Evolutionary conservation across 2,113 vertebrate genomes (phyloP).

Genomic region (Penelope pileata): DNA sequence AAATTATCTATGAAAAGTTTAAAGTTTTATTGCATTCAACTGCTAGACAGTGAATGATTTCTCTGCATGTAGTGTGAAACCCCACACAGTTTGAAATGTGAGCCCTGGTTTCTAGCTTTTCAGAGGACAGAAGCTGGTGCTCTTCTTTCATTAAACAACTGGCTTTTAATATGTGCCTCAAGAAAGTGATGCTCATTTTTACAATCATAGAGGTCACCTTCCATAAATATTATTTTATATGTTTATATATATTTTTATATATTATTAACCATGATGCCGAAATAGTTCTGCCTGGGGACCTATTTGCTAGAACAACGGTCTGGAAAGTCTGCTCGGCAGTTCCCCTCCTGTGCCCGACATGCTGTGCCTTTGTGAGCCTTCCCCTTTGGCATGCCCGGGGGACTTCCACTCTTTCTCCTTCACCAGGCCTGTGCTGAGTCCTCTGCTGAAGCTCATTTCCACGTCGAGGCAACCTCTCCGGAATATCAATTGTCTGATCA

Average conservation of each 20-base stretch:
- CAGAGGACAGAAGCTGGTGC: neutral
- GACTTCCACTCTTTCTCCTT: constrained; percentile 48
- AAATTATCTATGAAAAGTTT: constrained; percentile 55
- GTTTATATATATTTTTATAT: too few species aligned
- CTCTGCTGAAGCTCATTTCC: constrained; percentile 26
- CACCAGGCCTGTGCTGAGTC: neutral
- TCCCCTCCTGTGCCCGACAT: neutral
- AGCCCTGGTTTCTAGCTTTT: neutral
- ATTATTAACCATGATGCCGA: neutral
- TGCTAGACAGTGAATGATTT: neutral
- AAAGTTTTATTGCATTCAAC: constrained; percentile 29
- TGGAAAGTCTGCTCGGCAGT: constrained; percentile 20
- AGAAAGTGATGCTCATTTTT: neutral
- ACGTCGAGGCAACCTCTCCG: neutral
- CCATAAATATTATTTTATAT: too few species aligned
- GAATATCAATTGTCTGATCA: constrained; percentile 67
- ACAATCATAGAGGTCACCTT: constrained; percentile 30
- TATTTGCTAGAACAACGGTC: constrained; percentile 41
- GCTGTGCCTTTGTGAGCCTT: constrained; percentile 9
- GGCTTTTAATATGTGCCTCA: neutral
- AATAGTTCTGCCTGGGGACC: neutral
- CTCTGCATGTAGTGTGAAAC: neutral
- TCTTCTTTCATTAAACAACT: constrained; percentile 5
- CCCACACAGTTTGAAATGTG: neutral
- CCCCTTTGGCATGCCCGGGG: neutral